Evolutionary conservation across 2,113 vertebrate species (phyloP).

Genomic region (Orthochromis malagaraziensis): DNA sequence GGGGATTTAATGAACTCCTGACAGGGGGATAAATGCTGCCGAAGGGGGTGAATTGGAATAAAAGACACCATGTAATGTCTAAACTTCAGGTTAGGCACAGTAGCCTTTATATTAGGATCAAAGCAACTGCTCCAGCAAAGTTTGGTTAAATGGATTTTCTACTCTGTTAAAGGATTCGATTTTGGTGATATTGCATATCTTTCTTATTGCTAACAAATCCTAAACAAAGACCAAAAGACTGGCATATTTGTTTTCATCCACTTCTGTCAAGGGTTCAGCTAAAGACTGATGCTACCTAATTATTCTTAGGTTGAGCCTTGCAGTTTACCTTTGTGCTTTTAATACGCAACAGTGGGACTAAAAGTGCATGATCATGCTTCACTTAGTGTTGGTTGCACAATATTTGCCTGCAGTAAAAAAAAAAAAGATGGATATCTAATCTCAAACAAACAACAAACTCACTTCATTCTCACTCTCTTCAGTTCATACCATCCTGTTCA

Average conservation of each 20-base stretch:
- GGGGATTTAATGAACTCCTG: constrained; percentile 21
- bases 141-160: constrained; percentile 10
- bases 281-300: not conserved
- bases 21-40: not conserved
- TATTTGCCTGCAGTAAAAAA: not conserved
- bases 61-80: not conserved
- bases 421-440: not conserved
- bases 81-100: not conserved
- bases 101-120: constrained; percentile 16
- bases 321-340: not conserved
- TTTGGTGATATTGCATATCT: not conserved
- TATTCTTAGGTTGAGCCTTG: not conserved
- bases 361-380: not conserved
- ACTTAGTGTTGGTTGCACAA: not conserved
- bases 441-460: not conserved
- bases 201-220: not conserved
- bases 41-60: not conserved
- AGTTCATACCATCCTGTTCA: not conserved
- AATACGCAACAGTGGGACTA: not conserved
- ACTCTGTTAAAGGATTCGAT: not conserved
- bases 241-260: not conserved
- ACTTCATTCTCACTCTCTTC: not conserved
- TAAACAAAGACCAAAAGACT: not conserved
- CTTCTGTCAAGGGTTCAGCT: not conserved
- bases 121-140: not conserved